Percentiles rank a stretch among this genome's conserved stretches.
Evolutionary conservation across 2,113 vertebrate species (phyloP).

Genomic region (Gnathonemus echidnorhynchus): DNA sequence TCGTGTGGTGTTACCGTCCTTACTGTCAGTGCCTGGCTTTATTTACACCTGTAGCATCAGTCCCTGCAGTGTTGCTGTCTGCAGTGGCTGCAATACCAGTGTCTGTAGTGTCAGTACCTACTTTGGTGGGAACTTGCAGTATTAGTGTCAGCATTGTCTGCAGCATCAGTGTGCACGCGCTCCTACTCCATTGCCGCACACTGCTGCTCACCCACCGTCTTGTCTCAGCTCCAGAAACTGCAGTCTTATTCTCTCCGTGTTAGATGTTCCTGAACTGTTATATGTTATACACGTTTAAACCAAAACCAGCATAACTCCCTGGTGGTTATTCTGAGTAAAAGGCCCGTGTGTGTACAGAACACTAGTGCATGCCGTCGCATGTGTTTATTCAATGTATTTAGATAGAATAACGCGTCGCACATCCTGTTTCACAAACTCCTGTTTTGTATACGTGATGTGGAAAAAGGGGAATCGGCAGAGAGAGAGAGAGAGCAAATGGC

Average conservation of each 20-base stretch:
- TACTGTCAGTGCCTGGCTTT: not conserved
- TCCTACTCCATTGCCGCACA: not conserved
- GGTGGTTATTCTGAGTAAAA: not conserved
- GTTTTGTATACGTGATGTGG: not conserved
- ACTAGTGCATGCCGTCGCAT: not conserved
- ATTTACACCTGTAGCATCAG: not conserved
- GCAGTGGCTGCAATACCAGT: not conserved
- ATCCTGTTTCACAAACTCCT: not conserved
- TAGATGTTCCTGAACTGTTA: not conserved
- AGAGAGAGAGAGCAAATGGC: constrained; percentile 5
- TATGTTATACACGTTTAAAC: not conserved
- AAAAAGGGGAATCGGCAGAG: not conserved
- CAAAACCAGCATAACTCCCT: not conserved
- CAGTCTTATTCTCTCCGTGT: not conserved
- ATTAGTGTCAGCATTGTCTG: not conserved
- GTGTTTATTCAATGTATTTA: not conserved
- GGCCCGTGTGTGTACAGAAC: not conserved
- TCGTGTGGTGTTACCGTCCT: not conserved
- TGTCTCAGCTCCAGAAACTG: not conserved
- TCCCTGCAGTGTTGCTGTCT: not conserved
- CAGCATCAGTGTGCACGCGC: not conserved
- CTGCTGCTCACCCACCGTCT: not conserved
- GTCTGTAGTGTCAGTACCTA: not conserved
- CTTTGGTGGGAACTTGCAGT: not conserved
- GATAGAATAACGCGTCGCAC: not conserved